These are phyloP conservation scores for Gadus macrocephalus DNA, from an alignment of 2,113 vertebrate genomes.

Conservation along the genomic window DNA sequence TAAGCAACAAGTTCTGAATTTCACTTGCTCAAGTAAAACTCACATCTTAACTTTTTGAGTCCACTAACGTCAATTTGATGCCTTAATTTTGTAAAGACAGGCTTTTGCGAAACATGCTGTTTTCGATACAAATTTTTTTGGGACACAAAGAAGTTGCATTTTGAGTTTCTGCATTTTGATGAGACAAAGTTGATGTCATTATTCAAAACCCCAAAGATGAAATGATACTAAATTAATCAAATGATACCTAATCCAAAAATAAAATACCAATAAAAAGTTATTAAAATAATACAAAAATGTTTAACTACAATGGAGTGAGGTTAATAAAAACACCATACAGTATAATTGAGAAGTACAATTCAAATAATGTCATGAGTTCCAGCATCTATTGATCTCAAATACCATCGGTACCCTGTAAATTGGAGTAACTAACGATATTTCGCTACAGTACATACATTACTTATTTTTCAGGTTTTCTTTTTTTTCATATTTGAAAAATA, in stretches of 20 bases:
- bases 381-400: not conserved
- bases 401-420: not conserved
- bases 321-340: slow-evolving; percentile 43
- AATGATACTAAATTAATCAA: slow-evolving; percentile 4
- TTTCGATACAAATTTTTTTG: slow-evolving; percentile 47
- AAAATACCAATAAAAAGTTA: slow-evolving; percentile 22
- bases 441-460: slow-evolving; percentile 4
- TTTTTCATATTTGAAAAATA: not conserved
- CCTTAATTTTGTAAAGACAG: slow-evolving; percentile 10
- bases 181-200: slow-evolving; percentile 26
- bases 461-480: slow-evolving; percentile 11
- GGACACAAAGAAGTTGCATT: slow-evolving; percentile 1
- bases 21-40: slow-evolving; percentile 41
- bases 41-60: slow-evolving; percentile 12
- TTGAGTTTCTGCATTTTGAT: too few relatives aligned
- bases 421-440: not conserved
- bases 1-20: slow-evolving; percentile 29
- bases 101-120: slow-evolving; percentile 56
- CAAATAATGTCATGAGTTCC: not conserved
- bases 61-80: slow-evolving; percentile 16
- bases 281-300: slow-evolving; percentile 25
- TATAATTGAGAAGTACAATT: slow-evolving; percentile 44
- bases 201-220: slow-evolving; percentile 29
- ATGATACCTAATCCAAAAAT: slow-evolving; percentile 11
- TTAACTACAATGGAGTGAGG: slow-evolving; percentile 47